Evolutionary conservation across 2,888 invertebrate genomes (phyloP).

Genomic region (Ophraella communa): DNA sequence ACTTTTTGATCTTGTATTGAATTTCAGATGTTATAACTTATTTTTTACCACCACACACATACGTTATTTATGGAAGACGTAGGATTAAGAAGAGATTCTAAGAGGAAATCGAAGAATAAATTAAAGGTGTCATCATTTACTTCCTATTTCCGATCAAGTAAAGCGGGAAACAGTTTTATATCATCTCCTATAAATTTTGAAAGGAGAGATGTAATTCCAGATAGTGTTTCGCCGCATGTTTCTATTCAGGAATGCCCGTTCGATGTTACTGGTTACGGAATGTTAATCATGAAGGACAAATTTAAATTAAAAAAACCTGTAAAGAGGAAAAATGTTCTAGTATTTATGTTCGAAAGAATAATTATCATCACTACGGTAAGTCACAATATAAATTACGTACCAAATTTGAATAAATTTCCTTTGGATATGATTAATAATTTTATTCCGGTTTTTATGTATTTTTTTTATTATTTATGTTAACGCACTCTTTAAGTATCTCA

Average conservation of each 20-base stretch:
- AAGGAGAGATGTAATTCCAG: conserved; percentile 25
- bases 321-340: conserved; percentile 47
- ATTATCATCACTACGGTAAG: conserved; percentile 50
- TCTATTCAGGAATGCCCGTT: conserved; percentile 53
- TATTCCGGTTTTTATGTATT: too few species aligned
- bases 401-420: too few species aligned
- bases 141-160: conserved; percentile 18
- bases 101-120: conserved; percentile 18
- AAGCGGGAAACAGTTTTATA: conserved; percentile 24
- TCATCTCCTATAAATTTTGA: conserved; percentile 38
- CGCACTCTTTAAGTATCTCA: too few species aligned
- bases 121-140: conserved; percentile 10
- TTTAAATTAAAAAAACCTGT: conserved; percentile 49
- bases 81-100: conserved; percentile 13
- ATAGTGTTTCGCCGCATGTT: conserved; percentile 25
- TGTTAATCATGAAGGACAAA: conserved; percentile 49
- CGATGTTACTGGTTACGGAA: conserved; percentile 52
- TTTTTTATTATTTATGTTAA: too few species aligned
- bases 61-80: conserved; percentile 15
- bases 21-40: neutral
- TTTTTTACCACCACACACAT: neutral
- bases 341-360: conserved; percentile 55
- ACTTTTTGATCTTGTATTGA: neutral
- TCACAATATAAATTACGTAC: neutral
- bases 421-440: too few species aligned